A percentile compares a stretch with the other conserved stretches of the same genome.
phyloP scores from a whole-genome alignment of 1,140 invertebrate genomes.

The Physella acuta region DNA sequence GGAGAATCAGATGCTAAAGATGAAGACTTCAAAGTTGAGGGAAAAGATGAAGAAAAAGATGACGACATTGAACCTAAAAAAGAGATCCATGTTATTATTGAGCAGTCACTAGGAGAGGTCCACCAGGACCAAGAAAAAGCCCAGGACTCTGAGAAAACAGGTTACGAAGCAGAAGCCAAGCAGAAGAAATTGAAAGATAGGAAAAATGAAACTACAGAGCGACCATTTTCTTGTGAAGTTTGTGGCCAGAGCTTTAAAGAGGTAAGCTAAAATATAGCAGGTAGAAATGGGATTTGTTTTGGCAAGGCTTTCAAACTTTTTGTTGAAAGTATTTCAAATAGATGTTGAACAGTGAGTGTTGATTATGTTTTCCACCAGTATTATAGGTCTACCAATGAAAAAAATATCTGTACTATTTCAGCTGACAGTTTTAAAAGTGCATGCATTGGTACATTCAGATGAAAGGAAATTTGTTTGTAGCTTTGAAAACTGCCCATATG shows the following conservation, averaged over 20 bases:
- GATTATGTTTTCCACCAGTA: background rate
- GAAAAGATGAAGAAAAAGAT: slow-evolving; percentile 32
- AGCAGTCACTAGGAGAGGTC: slow-evolving; percentile 1
- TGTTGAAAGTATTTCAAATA: background rate
- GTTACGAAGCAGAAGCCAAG: background rate
- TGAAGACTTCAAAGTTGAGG: slow-evolving; percentile 12
- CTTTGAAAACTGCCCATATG: slow-evolving; percentile 48
- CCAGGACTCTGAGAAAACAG: background rate
- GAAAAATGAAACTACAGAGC: slow-evolving; percentile 28
- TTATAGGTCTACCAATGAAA: background rate
- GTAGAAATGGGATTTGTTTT: background rate
- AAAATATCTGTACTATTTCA: background rate
- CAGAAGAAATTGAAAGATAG: slow-evolving; percentile 17
- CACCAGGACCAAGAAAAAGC: slow-evolving; percentile 12
- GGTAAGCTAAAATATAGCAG: slow-evolving; percentile 28
- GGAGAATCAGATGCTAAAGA: slow-evolving; percentile 9
- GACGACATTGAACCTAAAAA: background rate
- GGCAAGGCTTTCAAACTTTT: background rate
- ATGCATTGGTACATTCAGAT: slow-evolving; percentile 52
- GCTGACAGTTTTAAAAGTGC: slow-evolving; percentile 41
- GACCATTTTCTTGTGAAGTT: slow-evolving; percentile 40
- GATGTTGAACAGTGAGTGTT: background rate
- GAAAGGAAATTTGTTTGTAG: slow-evolving; percentile 46
- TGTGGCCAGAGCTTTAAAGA: slow-evolving; percentile 51
- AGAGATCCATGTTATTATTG: slow-evolving; percentile 13